Conservation (phyloP, 2,113 vertebrate species). For the Syngnathus scovelli region DNA sequence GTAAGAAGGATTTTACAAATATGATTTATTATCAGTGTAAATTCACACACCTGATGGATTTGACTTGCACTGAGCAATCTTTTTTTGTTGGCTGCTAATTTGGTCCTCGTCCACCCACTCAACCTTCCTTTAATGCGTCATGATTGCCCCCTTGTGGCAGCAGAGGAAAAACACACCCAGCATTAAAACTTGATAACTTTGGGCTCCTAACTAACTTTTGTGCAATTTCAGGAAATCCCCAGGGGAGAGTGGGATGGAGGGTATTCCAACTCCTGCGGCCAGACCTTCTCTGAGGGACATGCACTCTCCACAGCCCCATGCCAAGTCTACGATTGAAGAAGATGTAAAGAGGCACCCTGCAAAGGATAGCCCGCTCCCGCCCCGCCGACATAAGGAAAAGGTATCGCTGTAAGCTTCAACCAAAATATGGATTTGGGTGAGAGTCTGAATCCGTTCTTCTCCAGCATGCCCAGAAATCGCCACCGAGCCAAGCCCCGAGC, state of each 20-base stretch:
- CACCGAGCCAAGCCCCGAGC: conserved; percentile 71
- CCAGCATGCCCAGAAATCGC: conserved; percentile 76
- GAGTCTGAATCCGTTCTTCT: neutral
- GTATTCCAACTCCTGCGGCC: conserved; percentile 71
- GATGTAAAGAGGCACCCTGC: conserved; percentile 86
- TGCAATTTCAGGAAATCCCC: conserved; percentile 80
- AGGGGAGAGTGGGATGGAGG: conserved; percentile 79
- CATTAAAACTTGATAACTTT: neutral
- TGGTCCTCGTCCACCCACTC: conserved; percentile 4
- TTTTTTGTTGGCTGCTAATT: neutral
- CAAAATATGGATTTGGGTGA: neutral
- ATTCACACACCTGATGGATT: too few relatives aligned
- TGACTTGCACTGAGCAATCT: neutral
- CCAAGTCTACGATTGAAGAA: conserved; percentile 88
- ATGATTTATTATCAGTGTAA: too few relatives aligned
- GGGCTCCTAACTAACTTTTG: neutral
- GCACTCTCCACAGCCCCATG: conserved; percentile 81
- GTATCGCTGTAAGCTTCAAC: conserved; percentile 54
- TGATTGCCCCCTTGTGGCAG: conserved; percentile 56
- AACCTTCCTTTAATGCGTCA: conserved; percentile 4
- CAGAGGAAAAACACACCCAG: conserved; percentile 24
- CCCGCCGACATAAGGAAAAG: conserved; percentile 82
- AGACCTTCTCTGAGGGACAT: conserved; percentile 87
- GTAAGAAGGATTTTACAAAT: conserved; percentile 66
- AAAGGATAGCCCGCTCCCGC: conserved; percentile 78